Percentiles rank a stretch among this genome's conserved stretches.
phyloP scores from a whole-genome alignment of 2,888 invertebrate genomes.

The Dendrolimus pini region DNA sequence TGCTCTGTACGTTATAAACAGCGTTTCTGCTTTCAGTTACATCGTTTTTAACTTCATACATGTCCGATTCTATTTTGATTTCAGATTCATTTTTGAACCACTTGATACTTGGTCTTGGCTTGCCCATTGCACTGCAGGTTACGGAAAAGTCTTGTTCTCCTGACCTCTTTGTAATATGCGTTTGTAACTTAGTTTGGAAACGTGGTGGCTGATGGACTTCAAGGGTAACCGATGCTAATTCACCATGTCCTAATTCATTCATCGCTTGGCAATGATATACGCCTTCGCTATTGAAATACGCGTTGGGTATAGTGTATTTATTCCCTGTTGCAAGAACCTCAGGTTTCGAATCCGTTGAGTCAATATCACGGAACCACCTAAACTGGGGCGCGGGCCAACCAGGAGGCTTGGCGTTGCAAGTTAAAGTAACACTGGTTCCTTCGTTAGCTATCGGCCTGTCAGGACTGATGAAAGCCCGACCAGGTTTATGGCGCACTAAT shows the following conservation, averaged over 20 bases:
- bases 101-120: conserved; percentile 88
- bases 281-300: conserved; percentile 90
- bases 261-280: conserved; percentile 93
- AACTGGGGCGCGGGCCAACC: conserved; percentile 96
- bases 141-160: conserved; percentile 88
- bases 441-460: conserved; percentile 90
- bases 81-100: conserved; percentile 93
- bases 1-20: conserved; percentile 89
- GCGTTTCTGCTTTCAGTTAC: conserved; percentile 86
- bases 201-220: conserved; percentile 94
- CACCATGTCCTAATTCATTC: conserved; percentile 92
- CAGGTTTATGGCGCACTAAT: conserved; percentile 90
- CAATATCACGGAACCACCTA: conserved; percentile 91
- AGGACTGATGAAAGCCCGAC: conserved; percentile 88
- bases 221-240: conserved; percentile 87
- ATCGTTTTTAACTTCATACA: conserved; percentile 89
- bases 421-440: conserved; percentile 87
- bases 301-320: conserved; percentile 90
- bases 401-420: conserved; percentile 91
- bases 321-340: conserved; percentile 86
- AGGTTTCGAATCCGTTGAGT: conserved; percentile 76
- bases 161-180: conserved; percentile 86
- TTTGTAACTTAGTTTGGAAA: conserved; percentile 88
- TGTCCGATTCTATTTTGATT: conserved; percentile 84
- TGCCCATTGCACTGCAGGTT: conserved; percentile 91